Percentiles rank a stretch among this genome's conserved stretches.
phyloP scores from a whole-genome alignment of 2,888 invertebrate species.

The Chelonus formosanus region DNA sequence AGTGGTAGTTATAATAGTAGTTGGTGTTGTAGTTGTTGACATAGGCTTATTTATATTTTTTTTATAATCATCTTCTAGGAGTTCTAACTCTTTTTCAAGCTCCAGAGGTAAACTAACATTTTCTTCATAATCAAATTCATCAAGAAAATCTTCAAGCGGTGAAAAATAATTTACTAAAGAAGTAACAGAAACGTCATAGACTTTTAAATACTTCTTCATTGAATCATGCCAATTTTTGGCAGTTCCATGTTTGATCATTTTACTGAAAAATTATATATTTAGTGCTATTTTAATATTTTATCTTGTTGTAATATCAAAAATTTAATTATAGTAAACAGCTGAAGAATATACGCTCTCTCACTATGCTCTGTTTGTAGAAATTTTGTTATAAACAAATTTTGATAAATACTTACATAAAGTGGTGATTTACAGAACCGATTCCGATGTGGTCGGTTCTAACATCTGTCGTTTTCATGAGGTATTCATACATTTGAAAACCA shows the following conservation, averaged over 20 bases:
- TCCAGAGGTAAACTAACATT: slow-evolving; percentile 33
- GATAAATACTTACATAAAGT: slow-evolving; percentile 51
- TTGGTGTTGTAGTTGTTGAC: slow-evolving; percentile 45
- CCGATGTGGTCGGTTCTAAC: slow-evolving; percentile 47
- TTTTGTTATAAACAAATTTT: no score
- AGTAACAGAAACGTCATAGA: slow-evolving; percentile 45
- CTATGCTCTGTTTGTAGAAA: no score
- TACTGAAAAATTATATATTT: slow-evolving; percentile 44
- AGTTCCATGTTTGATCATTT: slow-evolving; percentile 49
- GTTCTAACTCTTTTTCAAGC: slow-evolving; percentile 49
- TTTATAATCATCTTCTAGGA: slow-evolving; percentile 45
- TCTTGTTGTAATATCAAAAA: no score
- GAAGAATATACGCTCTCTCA: no score
- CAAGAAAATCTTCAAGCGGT: slow-evolving; percentile 50
- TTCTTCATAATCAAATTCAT: slow-evolving; percentile 42
- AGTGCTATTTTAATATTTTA: background rate
- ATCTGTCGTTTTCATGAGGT: slow-evolving; percentile 52
- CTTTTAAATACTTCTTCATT: slow-evolving; percentile 43
- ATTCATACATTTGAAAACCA: slow-evolving; percentile 57
- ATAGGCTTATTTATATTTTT: slow-evolving; percentile 46
- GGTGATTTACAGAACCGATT: slow-evolving; percentile 38
- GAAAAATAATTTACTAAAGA: slow-evolving; percentile 50
- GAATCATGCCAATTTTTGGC: slow-evolving; percentile 48
- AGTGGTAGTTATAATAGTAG: slow-evolving; percentile 34
- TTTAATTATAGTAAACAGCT: no score